phyloP scores from a whole-genome alignment of 2,797 vertebrate species.

The Anas georgica region DNA sequence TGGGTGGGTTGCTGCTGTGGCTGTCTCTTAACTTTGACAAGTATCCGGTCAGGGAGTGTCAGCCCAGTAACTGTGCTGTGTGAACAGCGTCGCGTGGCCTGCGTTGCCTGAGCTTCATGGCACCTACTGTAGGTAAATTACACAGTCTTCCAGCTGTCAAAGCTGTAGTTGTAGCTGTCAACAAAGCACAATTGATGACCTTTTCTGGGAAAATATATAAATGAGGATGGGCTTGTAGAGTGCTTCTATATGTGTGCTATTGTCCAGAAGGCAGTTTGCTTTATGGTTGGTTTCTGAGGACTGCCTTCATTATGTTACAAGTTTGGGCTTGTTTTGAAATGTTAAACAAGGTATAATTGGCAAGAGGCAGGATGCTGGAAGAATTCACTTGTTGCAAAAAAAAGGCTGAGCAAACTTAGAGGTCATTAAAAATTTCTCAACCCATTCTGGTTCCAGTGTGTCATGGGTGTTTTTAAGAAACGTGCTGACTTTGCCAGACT shows the following conservation, averaged over 20 bases:
- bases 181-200: neutral
- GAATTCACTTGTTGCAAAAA: neutral
- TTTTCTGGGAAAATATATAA: rapidly evolving
- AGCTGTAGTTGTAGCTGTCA: neutral
- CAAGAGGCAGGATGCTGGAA: neutral
- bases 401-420: neutral
- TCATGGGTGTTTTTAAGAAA: neutral
- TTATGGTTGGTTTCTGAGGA: neutral
- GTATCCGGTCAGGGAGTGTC: neutral
- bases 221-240: neutral
- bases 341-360: neutral
- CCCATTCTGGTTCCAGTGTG: neutral
- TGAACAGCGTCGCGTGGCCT: neutral
- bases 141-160: neutral
- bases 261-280: neutral
- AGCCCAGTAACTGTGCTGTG: neutral
- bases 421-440: neutral
- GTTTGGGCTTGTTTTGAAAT: conserved; percentile 23
- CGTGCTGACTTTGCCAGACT: neutral
- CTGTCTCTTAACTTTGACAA: neutral
- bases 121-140: neutral
- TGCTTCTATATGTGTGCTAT: neutral
- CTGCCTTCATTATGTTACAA: neutral
- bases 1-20: neutral
- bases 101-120: neutral